A percentile compares a stretch with the other conserved stretches of the same genome.
Conservation (phyloP, 1,140 invertebrate genomes). For the Akabosia matsudoensis region DNA sequence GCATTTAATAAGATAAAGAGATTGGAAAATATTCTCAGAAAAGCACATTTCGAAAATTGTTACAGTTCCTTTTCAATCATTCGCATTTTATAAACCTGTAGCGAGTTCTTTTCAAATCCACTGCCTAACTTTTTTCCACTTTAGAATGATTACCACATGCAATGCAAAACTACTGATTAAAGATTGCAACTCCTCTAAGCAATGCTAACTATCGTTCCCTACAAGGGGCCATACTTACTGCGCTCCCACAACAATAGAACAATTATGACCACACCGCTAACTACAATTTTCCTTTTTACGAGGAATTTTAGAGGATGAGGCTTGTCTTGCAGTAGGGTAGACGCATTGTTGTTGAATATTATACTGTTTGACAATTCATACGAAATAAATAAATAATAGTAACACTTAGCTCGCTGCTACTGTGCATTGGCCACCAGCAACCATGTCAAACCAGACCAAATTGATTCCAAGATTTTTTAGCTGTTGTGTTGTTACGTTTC, state of each 20-base stretch:
- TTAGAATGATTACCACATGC: background rate
- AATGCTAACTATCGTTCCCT: background rate
- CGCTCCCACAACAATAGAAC: conserved; percentile 11
- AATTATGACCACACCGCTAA: background rate
- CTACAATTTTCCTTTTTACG: conserved; percentile 16
- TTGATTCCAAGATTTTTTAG: background rate
- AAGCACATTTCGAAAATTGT: conserved; percentile 5
- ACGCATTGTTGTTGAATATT: background rate
- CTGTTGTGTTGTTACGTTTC: no score
- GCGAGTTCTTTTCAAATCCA: no score
- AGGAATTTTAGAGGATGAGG: background rate
- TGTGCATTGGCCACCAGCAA: background rate
- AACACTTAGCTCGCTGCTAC: background rate
- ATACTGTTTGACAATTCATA: conserved; percentile 14
- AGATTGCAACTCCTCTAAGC: no score
- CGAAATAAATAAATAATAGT: background rate
- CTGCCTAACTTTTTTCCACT: background rate
- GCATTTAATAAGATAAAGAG: conserved; percentile 20
- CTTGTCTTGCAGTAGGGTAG: background rate
- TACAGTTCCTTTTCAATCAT: background rate
- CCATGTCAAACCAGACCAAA: background rate
- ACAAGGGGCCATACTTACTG: no score
- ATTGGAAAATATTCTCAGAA: conserved; percentile 18
- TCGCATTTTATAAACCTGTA: no score
- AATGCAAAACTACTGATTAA: no score